Percentiles rank a stretch among this genome's conserved stretches.
Evolutionary conservation across 2,888 invertebrate species (phyloP).

Genomic region (Drosophila anomalata): DNA sequence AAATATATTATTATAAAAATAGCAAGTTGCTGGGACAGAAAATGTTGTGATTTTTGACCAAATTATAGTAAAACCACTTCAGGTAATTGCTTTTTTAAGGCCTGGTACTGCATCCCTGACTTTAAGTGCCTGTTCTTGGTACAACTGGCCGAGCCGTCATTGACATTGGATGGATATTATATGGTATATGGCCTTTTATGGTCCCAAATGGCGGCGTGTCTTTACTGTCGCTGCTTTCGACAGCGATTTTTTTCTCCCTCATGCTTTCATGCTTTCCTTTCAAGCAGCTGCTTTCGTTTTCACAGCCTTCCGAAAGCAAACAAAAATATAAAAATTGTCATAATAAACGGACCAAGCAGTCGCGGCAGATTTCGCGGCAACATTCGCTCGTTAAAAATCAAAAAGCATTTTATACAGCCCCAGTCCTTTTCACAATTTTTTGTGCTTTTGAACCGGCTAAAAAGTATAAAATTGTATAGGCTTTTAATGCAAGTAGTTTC

Average conservation of each 20-base stretch:
- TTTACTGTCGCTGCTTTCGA: constrained; percentile 40
- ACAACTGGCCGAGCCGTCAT: constrained; percentile 58
- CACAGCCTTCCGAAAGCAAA: constrained; percentile 50
- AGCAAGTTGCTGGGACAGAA: not conserved
- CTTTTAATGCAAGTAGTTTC: constrained; percentile 63
- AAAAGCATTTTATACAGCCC: constrained; percentile 57
- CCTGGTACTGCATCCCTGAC: constrained; percentile 7
- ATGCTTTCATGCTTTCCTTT: constrained; percentile 33
- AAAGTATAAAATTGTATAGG: constrained; percentile 48
- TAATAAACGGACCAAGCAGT: constrained; percentile 62
- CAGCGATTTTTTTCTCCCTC: not conserved
- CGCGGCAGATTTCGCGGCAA: constrained; percentile 24
- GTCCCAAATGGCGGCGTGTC: constrained; percentile 58
- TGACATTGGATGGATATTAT: constrained; percentile 62
- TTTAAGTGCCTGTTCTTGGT: constrained; percentile 15
- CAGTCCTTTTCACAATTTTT: constrained; percentile 25
- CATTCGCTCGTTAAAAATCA: constrained; percentile 71
- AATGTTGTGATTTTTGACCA: not conserved
- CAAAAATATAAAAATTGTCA: constrained; percentile 66
- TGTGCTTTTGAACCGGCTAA: constrained; percentile 18
- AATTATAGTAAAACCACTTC: not conserved
- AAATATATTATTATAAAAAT: not conserved
- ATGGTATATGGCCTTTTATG: constrained; percentile 65
- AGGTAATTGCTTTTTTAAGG: not conserved
- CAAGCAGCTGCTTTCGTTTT: constrained; percentile 59